Percentiles rank a stretch among this genome's conserved stretches.
These are phyloP conservation scores for Lophotis ruficrista DNA, from an alignment of 2,113 vertebrate genomes.

Conservation along the genomic window DNA sequence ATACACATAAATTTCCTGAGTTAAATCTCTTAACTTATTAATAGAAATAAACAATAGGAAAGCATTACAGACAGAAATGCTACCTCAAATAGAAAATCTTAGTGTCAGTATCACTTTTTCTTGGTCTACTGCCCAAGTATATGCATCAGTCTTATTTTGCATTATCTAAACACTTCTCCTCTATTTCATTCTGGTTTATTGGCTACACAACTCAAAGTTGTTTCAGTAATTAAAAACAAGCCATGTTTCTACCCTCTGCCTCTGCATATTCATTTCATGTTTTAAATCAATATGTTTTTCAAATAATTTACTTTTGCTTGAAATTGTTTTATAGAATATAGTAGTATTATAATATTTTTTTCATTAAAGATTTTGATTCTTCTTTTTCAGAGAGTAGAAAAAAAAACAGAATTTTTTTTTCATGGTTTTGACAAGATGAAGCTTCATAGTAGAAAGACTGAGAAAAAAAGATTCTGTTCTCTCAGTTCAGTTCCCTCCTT, in stretches of 20 bases:
- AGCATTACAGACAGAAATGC: background rate
- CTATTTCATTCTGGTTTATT: background rate
- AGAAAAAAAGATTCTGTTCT: background rate
- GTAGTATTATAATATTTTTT: background rate
- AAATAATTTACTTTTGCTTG: background rate
- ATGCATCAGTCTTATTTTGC: background rate
- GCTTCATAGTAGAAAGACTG: background rate
- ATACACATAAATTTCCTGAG: background rate
- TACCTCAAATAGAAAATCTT: background rate
- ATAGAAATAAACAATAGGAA: background rate
- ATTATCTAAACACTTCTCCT: background rate
- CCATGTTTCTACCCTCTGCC: background rate
- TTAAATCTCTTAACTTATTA: background rate
- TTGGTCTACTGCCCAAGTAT: background rate
- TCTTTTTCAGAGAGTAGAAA: background rate
- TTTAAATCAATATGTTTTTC: background rate
- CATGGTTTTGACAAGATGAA: background rate
- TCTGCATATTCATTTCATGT: background rate
- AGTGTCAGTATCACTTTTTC: background rate
- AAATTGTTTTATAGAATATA: background rate
- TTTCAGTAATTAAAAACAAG: background rate
- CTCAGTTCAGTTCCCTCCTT: background rate
- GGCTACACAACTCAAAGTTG: background rate
- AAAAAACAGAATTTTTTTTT: background rate
- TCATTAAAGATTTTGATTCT: background rate